Evolutionary conservation across 2,113 vertebrate species (phyloP), one percentile per base, ranked within the genome.

Genomic region (Orthonyx spaldingii): DNA sequence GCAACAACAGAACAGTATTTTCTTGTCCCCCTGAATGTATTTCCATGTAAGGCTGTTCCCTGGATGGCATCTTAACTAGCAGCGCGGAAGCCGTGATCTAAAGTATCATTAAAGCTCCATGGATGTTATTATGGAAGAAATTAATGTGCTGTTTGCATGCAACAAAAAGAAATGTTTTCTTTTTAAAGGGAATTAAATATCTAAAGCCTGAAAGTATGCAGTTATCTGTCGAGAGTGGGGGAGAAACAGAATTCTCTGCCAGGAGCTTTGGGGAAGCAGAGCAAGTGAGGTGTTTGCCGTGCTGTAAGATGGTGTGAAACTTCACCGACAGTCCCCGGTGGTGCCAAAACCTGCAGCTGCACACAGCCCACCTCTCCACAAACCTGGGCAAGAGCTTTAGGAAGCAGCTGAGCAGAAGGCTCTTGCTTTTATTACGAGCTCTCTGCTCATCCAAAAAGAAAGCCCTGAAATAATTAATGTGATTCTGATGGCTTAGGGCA

Each of bases 401-500:
- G 81, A 41, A 65, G 52, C 37, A 41, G 77, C 93, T 60, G 60
- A 91, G 93, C 80, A 55, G 88, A 87, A 83, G 93, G 69, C 89
- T 89, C 46, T 60, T 66, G 83, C 87, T 89, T 66, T 80, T 57
- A 57, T 61, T 68, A 46, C 3, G 10, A 94, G 59, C 95, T 94
- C 85, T 82, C 83, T 68, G 56, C 37, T 95, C 72, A 71, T 95
- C 90, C 93, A 41, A 75, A 95, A 95, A 96, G 83, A 91, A 95
- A 97, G 91, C 77, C 87, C 96, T 93, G 96, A 95, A 97, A 87
- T 97, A 97, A 97, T 94, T 95, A 97, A 97, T 97, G 97, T 95
- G 96, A 75, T 97, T 95, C 87, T 71, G 65, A 60, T 97, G 95
- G 94, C 97, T 95, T 21, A 76, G 93, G 82, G 92, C 97, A 56